phyloP scores from a whole-genome alignment of 2,888 invertebrate species.

The Caenorhabditis sp. region DNA sequence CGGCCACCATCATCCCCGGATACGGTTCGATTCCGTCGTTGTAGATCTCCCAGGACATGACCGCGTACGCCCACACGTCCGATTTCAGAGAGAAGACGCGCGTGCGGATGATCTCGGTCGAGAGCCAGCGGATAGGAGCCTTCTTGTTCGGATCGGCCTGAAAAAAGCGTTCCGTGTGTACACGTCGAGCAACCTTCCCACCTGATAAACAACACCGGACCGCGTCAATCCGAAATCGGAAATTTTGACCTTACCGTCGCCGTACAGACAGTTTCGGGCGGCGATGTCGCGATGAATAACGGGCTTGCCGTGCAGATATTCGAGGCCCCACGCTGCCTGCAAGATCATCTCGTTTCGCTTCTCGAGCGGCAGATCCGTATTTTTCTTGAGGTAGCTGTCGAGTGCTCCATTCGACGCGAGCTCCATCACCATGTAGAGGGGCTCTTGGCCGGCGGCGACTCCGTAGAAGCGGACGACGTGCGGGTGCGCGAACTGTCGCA shows the following conservation, averaged over 20 bases:
- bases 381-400: conserved; percentile 66
- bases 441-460: conserved; percentile 65
- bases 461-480: conserved; percentile 69
- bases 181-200: too few relatives aligned
- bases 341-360: conserved; percentile 55
- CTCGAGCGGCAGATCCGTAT: conserved; percentile 42
- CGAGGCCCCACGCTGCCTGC: conserved; percentile 64
- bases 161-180: too few relatives aligned
- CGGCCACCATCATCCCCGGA: conserved; percentile 64
- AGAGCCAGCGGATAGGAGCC: conserved; percentile 70
- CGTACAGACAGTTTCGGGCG: conserved; percentile 63
- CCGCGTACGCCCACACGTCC: conserved; percentile 64
- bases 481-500: conserved; percentile 68
- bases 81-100: conserved; percentile 59
- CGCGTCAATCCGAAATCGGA: conserved; percentile 64
- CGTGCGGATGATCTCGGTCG: conserved; percentile 62
- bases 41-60: conserved; percentile 61
- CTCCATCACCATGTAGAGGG: conserved; percentile 69
- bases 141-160: conserved; percentile 53
- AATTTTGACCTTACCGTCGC: conserved; percentile 56
- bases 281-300: conserved; percentile 65
- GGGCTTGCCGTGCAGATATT: conserved; percentile 58
- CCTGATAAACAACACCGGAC: too few relatives aligned
- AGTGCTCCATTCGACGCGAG: conserved; percentile 63
- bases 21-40: conserved; percentile 62